Evolutionary conservation across 2,113 vertebrate species (phyloP), one percentile per base, ranked within the genome.

Genomic region (Acrocephalus kingi): DNA sequence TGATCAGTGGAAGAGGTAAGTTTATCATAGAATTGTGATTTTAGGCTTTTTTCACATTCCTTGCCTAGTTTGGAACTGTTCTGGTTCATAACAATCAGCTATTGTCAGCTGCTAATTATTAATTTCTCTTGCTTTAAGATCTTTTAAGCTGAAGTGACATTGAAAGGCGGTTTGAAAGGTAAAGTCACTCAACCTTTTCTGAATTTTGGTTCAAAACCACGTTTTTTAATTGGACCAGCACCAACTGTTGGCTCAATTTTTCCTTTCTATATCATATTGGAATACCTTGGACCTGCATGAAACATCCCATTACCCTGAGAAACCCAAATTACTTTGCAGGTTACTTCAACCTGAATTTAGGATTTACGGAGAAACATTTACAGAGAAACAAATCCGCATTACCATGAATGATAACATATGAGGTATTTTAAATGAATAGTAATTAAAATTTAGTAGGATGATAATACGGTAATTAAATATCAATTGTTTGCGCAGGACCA

Each of bases 401-500:
- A 95, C 91, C 78, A 48, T 91, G 96, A 98, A 84, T 68, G 96
- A 96, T 97, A 97, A 96, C 96, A 54, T 95, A 96, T 17, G 92
- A 96, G 85, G 90, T 96, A 68, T 89, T 97, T 98, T 94, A 97
- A 98, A 97, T 97, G 87, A 98, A 95, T 64, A 97, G 96, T 97
- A 97, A 97, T 98, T 97, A 97, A 98, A 97, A 97, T 94, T 95
- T 97, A 97, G 96, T 96, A 89, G 96, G 91, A 92, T 97, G 96
- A 97, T 97, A 97, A 97, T 97, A 97, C 3, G 68, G 93, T 97
- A 97, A 98, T 97, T 98, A 97, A 98, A 97, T 97, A 98, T 91
- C 90, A 96, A 97, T 97, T 97, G 96, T 97, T 98, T 97, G 94
- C 67, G 43, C 95, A 97, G 96, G 86, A 95, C 93, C 87, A 95